These are phyloP conservation scores for Dryadula phaetusa DNA, from an alignment of 2,888 invertebrate species.

Conservation along the genomic window DNA sequence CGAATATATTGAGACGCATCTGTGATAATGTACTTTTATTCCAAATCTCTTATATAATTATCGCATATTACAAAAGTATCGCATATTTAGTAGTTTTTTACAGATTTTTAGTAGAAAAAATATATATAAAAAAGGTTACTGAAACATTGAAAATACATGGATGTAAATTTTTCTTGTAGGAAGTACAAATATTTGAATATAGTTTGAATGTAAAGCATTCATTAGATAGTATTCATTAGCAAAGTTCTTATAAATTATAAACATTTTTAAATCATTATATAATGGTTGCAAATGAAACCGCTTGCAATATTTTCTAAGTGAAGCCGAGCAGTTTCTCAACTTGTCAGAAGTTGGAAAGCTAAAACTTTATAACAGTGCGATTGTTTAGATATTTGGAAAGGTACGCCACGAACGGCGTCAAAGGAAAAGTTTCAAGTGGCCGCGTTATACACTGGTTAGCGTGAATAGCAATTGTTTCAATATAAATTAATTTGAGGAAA, in stretches of 20 bases:
- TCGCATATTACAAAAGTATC: no score
- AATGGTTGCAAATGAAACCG: slow-evolving; percentile 33
- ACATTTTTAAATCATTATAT: slow-evolving; percentile 8
- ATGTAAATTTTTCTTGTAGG: no score
- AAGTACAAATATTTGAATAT: no score
- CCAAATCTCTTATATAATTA: no score
- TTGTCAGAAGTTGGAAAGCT: slow-evolving; percentile 55
- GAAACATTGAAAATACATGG: no score
- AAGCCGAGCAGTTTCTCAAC: slow-evolving; percentile 55
- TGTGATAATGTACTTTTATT: neutral
- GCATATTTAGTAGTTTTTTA: no score
- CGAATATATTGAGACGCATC: neutral
- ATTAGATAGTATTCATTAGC: no score
- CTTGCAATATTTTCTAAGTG: slow-evolving; percentile 48
- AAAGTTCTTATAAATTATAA: no score
- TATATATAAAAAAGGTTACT: no score
- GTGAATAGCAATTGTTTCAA: slow-evolving; percentile 55
- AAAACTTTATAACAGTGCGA: slow-evolving; percentile 59
- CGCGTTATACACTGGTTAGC: slow-evolving; percentile 64
- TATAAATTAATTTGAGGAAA: slow-evolving; percentile 49
- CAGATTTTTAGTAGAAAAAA: no score
- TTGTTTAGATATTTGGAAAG: slow-evolving; percentile 63
- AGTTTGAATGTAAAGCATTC: no score
- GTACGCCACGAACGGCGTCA: slow-evolving; percentile 56
- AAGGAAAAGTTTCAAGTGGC: slow-evolving; percentile 72